phyloP scores from a whole-genome alignment of 1,140 invertebrate species.

The Drosophila virilis region DNA sequence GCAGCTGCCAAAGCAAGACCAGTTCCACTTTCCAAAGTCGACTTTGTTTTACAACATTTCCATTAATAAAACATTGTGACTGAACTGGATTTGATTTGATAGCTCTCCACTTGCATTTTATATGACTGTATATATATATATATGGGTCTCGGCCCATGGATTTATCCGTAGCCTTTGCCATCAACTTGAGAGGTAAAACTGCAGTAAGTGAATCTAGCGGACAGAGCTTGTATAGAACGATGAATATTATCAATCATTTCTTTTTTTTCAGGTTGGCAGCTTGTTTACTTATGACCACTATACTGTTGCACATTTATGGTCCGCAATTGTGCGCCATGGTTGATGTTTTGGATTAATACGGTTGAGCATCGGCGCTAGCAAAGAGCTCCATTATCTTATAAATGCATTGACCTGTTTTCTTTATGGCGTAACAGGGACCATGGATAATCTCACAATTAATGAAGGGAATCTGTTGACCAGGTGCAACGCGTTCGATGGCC shows the following conservation, averaged over 20 bases:
- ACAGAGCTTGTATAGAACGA: too few relatives aligned
- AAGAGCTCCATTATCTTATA: slow-evolving; percentile 6
- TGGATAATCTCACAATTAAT: not conserved
- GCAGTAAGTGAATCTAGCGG: not conserved
- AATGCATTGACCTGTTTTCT: not conserved
- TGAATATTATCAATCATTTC: not conserved
- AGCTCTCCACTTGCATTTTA: not conserved
- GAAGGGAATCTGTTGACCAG: not conserved
- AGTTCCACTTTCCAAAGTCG: slow-evolving; percentile 8
- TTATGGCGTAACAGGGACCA: not conserved
- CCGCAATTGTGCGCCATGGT: not conserved
- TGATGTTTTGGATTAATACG: not conserved
- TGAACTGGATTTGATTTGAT: not conserved
- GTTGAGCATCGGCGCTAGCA: not conserved
- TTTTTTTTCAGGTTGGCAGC: not conserved
- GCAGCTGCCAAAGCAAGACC: not conserved
- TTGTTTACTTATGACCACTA: not conserved
- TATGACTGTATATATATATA: too few relatives aligned
- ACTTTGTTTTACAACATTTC: slow-evolving; percentile 4
- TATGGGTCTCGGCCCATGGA: too few relatives aligned
- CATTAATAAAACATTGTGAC: not conserved
- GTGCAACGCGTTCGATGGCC: slow-evolving; percentile 4
- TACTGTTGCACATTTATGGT: not conserved
- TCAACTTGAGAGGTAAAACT: not conserved
- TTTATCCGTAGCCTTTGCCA: not conserved